These are phyloP conservation scores for Prorops nasuta DNA, from an alignment of 1,140 invertebrate genomes.

Conservation along the genomic window DNA sequence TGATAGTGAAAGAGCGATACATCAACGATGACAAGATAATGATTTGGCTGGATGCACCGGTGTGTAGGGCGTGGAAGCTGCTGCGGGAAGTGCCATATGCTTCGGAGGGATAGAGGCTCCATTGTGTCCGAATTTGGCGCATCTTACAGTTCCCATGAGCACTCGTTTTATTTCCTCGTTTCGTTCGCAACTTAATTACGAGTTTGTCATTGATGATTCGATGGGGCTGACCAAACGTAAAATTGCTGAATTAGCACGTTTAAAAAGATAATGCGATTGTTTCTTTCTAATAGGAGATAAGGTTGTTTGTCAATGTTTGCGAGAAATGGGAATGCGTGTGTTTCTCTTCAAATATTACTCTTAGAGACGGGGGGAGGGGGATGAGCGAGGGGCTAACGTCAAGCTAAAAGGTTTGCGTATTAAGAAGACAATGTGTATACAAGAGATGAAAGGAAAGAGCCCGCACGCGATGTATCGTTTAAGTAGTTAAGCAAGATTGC, in stretches of 20 bases:
- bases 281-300: too few relatives aligned
- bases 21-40: constrained; percentile 40
- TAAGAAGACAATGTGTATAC: too few relatives aligned
- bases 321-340: neutral
- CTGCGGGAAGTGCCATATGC: constrained; percentile 38
- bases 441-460: too few relatives aligned
- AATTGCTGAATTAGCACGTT: too few relatives aligned
- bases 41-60: constrained; percentile 26
- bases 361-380: neutral
- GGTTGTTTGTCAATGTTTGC: too few relatives aligned
- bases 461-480: constrained; percentile 20
- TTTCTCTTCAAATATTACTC: neutral
- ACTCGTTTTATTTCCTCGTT: constrained; percentile 13
- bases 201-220: too few relatives aligned
- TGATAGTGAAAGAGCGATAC: constrained; percentile 19
- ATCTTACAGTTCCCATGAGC: constrained; percentile 31
- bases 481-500: constrained; percentile 11
- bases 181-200: too few relatives aligned
- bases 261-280: too few relatives aligned
- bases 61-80: constrained; percentile 15
- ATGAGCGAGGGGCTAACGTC: too few relatives aligned
- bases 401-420: too few relatives aligned
- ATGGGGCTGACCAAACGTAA: too few relatives aligned
- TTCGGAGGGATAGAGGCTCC: constrained; percentile 16
- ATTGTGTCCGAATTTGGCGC: constrained; percentile 21